Base-by-base conservation (phyloP, 1,140 invertebrate species). In the Holcopasites calliopsidis region DNA sequence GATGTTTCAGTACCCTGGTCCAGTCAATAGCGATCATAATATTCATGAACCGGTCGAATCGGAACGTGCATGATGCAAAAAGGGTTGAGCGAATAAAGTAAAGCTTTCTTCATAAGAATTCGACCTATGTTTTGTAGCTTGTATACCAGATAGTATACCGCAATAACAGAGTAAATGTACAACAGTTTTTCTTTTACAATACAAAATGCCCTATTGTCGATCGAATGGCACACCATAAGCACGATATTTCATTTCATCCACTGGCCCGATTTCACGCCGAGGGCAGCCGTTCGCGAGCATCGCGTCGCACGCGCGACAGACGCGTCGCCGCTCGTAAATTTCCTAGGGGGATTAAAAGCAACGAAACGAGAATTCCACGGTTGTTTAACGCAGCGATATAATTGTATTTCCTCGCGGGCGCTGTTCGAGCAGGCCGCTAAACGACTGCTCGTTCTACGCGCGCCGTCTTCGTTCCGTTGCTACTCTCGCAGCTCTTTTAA, bases 271-370 rank as follows among this genome's bases (percentile, higher is more conserved):
- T 58, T 66, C 47, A 13, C 47, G 13, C 13, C 4, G n/a, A 72
- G 16, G 31, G 23, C 62, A 21, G 44, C n/a, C 4, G 47, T 71
- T 35, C 61, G 2, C 8, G 11, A 10, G 33, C 23, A n/a, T 61
- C 35, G 60, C 10, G n/a, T 47, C 62, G 72, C 79, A 68, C 65
- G 65, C n/a, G n/a, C 68, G 69, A 55, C 50, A 42, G 40, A 28
- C 52, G 68, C 73, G 77, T 76, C 83, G 76, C 62, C 62, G 66
- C 73, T 85, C 82, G 61, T 87, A 84, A 84, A 84, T 87, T 84
- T 87, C 85, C 71, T 52, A 21, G 6, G 42, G 35, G 31, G 60
- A 72, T 76, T 80, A 68, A 31, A 72, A 77, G 74, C 61, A 61
- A 64, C 49, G 54, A 77, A 68, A 77, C 38, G n/a, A n/a, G 65